Percentiles rank a stretch among this genome's conserved stretches.
phyloP scores from a whole-genome alignment of 2,888 invertebrate species.

The Apoderus coryli region DNA sequence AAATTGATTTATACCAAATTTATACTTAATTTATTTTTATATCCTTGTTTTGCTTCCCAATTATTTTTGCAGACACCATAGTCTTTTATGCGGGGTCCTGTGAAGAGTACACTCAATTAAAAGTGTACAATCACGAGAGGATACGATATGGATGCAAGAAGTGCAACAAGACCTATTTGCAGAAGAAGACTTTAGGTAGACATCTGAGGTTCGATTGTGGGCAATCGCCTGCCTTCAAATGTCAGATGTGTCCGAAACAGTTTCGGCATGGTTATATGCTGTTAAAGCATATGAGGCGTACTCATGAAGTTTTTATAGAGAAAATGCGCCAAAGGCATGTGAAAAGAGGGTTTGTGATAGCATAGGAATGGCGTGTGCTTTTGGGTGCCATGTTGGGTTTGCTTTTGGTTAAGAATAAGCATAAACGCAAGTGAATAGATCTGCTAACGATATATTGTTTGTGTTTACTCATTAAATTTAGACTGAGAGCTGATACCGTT shows the following conservation, averaged over 20 bases:
- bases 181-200: slow-evolving; percentile 31
- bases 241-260: slow-evolving; percentile 26
- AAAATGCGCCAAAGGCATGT: slow-evolving; percentile 21
- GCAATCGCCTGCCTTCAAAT: slow-evolving; percentile 27
- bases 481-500: no score
- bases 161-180: slow-evolving; percentile 29
- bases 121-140: slow-evolving; percentile 24
- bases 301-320: slow-evolving; percentile 25
- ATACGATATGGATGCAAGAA: slow-evolving; percentile 27
- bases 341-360: no score
- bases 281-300: slow-evolving; percentile 27
- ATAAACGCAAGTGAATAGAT: no score
- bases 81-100: slow-evolving; percentile 27
- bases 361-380: no score
- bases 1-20: no score
- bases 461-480: no score
- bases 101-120: slow-evolving; percentile 28
- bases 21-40: no score
- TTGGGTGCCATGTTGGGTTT: no score
- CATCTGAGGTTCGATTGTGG: slow-evolving; percentile 37
- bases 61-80: no score
- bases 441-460: no score
- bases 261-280: slow-evolving; percentile 29
- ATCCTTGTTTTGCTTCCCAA: no score
- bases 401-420: no score